These are phyloP conservation scores for Eira barbara DNA, from an alignment of 2,113 vertebrate species.

Conservation along the genomic window DNA sequence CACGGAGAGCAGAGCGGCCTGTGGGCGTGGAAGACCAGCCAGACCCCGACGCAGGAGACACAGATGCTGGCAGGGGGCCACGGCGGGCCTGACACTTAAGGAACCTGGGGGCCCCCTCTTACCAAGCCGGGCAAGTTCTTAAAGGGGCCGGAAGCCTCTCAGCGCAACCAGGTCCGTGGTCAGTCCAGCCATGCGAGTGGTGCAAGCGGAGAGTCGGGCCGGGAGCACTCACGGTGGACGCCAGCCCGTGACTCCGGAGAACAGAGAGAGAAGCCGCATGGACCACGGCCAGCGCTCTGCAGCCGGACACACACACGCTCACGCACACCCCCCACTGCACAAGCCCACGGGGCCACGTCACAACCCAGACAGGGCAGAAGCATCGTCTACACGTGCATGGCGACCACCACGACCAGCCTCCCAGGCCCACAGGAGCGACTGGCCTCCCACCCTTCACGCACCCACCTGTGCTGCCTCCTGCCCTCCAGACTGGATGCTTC, in stretches of 20 bases:
- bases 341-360: neutral
- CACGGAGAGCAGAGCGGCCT: neutral
- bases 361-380: neutral
- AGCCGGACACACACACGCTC: neutral
- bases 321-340: fast-evolving
- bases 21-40: neutral
- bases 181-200: neutral
- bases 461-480: no score
- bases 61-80: neutral
- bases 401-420: neutral
- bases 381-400: fast-evolving
- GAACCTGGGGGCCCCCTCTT: neutral
- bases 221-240: no score
- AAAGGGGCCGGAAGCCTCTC: neutral
- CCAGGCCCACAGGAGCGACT: neutral
- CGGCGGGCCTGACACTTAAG: neutral
- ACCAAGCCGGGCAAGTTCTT: neutral
- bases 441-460: neutral
- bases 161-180: neutral
- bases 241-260: neutral
- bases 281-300: neutral
- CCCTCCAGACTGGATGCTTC: no score
- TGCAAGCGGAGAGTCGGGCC: neutral
- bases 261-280: neutral
- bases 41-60: neutral